Evolutionary conservation across 2,888 invertebrate species (phyloP).

Genomic region (Crossocerus cetratus): DNA sequence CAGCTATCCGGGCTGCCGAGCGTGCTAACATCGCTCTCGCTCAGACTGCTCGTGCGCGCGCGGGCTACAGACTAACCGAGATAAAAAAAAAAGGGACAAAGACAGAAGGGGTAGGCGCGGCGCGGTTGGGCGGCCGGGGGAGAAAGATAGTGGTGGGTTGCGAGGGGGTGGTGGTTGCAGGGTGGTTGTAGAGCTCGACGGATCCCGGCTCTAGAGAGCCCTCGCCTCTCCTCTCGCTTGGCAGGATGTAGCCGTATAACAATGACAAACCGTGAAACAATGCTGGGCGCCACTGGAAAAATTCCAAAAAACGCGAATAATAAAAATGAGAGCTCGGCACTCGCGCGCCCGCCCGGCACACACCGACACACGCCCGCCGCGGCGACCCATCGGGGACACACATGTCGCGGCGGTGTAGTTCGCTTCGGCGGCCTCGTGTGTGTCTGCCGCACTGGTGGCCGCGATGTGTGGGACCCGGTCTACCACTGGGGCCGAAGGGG

Average conservation of each 20-base stretch:
- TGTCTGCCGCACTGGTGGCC: constrained; percentile 57
- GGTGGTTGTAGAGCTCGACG: constrained; percentile 38
- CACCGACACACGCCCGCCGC: neutral
- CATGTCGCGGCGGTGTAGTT: too few relatives aligned
- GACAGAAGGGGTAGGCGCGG: neutral
- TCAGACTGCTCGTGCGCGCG: neutral
- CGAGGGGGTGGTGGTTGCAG: constrained; percentile 12
- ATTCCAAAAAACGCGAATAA: constrained; percentile 76
- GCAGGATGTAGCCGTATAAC: constrained; percentile 72
- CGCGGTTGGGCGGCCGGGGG: neutral
- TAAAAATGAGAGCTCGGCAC: constrained; percentile 70
- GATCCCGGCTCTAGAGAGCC: constrained; percentile 46
- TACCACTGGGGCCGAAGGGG: constrained; percentile 15
- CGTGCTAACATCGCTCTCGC: too few relatives aligned
- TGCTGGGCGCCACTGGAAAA: constrained; percentile 77
- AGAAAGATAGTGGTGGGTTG: constrained; percentile 19
- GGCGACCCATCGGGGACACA: too few relatives aligned
- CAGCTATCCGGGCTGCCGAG: neutral
- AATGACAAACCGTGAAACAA: constrained; percentile 77
- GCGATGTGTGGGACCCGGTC: constrained; percentile 23
- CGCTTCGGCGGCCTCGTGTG: constrained; percentile 28
- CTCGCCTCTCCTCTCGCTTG: constrained; percentile 57
- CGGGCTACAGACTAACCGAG: constrained; percentile 10
- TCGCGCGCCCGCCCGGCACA: constrained; percentile 50
- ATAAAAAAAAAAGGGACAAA: constrained; percentile 14